These are phyloP conservation scores for Xanthia icteritia DNA, from an alignment of 2,888 invertebrate genomes.

Conservation along the genomic window DNA sequence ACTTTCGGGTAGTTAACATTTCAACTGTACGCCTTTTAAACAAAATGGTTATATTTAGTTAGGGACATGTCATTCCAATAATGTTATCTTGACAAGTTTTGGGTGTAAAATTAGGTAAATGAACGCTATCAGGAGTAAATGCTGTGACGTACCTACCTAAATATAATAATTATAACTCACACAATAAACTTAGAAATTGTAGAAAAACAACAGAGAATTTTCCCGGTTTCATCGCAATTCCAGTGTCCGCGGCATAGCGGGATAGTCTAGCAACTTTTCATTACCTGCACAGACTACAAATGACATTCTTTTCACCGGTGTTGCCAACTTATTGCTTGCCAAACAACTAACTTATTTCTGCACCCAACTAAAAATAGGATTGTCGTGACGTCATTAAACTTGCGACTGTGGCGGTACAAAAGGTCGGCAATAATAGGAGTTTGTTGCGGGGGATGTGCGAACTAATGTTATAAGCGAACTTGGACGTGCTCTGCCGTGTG, in stretches of 20 bases:
- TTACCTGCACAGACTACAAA: constrained; percentile 56
- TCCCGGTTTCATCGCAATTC: constrained; percentile 9
- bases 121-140: background rate
- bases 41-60: background rate
- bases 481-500: constrained; percentile 16
- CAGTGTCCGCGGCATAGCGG: constrained; percentile 4
- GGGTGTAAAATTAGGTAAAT: background rate
- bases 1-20: background rate
- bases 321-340: constrained; percentile 55
- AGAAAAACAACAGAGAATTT: constrained; percentile 20
- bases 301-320: constrained; percentile 32
- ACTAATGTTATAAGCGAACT: constrained; percentile 41
- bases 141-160: background rate
- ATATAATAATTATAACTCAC: background rate
- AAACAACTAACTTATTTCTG: constrained; percentile 58
- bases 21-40: background rate
- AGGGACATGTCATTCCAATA: background rate
- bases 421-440: constrained; percentile 48
- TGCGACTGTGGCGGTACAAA: constrained; percentile 24
- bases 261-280: constrained; percentile 42
- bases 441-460: constrained; percentile 20
- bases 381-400: constrained; percentile 58
- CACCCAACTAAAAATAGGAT: constrained; percentile 46
- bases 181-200: background rate
- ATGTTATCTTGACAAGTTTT: constrained; percentile 7